A percentile compares a stretch with the other conserved stretches of the same genome.
Evolutionary conservation across 2,113 vertebrate species (phyloP).

Genomic region (Stictonetta naevosa): DNA sequence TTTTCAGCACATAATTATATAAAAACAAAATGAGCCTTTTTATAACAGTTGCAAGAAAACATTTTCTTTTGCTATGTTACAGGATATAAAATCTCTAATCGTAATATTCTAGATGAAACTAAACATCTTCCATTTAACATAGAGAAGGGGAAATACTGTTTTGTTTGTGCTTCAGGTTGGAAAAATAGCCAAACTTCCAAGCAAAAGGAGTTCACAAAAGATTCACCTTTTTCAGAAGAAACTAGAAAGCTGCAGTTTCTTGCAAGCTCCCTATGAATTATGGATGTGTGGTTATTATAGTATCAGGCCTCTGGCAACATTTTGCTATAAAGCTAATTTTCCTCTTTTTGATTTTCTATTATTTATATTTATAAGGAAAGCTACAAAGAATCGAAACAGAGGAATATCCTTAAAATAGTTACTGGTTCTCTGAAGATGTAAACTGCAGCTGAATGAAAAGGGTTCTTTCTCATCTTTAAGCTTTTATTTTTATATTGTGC

Average conservation of each 20-base stretch:
- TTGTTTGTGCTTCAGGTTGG: neutral
- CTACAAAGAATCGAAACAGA: neutral
- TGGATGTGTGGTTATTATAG: conserved; percentile 2
- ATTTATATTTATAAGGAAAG: conserved; percentile 35
- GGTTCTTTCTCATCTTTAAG: neutral
- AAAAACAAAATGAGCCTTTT: neutral
- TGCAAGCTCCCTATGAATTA: conserved; percentile 23
- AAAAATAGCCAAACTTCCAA: neutral
- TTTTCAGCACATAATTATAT: neutral
- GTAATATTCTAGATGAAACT: neutral
- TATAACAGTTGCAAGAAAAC: neutral
- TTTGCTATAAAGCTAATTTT: conserved; percentile 38
- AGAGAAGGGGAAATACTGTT: neutral
- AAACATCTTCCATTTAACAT: neutral
- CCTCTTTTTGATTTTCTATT: neutral
- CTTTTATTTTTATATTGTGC: neutral
- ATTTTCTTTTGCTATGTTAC: neutral
- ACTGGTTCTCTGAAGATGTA: neutral
- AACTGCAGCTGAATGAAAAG: neutral
- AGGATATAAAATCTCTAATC: neutral
- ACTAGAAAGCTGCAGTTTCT: neutral
- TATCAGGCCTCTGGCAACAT: conserved; percentile 17
- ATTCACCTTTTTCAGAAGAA: neutral
- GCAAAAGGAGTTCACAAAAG: neutral
- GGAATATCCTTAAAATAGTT: neutral